A percentile compares a stretch with the other conserved stretches of the same genome.
Conservation (phyloP, 37 sponge, comb jelly and placozoan species). For the Mnemiopsis leidyi region DNA sequence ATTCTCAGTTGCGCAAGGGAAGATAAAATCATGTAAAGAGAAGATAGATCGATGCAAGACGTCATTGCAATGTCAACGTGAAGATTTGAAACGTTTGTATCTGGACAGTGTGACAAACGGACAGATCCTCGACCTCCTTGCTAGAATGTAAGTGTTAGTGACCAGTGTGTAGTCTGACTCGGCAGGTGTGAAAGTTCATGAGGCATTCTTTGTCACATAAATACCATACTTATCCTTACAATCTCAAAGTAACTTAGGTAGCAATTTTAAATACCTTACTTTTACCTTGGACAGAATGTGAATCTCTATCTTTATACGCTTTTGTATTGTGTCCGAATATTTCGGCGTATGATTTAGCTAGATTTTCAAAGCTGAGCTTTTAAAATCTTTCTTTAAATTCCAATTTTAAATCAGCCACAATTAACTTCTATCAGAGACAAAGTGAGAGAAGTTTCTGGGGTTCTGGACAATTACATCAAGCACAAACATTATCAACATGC, state of each 20-base stretch:
- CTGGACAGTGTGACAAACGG: slow-evolving; percentile 87
- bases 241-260: no score
- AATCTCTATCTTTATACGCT: no score
- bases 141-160: slow-evolving; percentile 86
- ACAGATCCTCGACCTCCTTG: slow-evolving; percentile 78
- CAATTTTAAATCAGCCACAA: no score
- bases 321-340: no score
- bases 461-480: slow-evolving; percentile 23
- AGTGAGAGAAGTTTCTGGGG: slow-evolving; percentile 50
- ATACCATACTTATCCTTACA: no score
- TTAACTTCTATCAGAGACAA: slow-evolving; percentile 7
- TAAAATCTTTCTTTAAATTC: no score
- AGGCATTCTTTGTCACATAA: no score
- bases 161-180: no score
- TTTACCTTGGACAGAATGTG: no score
- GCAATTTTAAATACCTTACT: neutral
- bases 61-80: slow-evolving; percentile 81
- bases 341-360: no score
- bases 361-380: no score
- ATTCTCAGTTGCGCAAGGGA: slow-evolving; percentile 55
- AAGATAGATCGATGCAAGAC: slow-evolving; percentile 71
- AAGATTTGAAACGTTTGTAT: slow-evolving; percentile 84
- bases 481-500: slow-evolving; percentile 45
- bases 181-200: no score
- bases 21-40: slow-evolving; percentile 63